phyloP scores from a whole-genome alignment of 2,888 invertebrate genomes.

The Amiota mariae region DNA sequence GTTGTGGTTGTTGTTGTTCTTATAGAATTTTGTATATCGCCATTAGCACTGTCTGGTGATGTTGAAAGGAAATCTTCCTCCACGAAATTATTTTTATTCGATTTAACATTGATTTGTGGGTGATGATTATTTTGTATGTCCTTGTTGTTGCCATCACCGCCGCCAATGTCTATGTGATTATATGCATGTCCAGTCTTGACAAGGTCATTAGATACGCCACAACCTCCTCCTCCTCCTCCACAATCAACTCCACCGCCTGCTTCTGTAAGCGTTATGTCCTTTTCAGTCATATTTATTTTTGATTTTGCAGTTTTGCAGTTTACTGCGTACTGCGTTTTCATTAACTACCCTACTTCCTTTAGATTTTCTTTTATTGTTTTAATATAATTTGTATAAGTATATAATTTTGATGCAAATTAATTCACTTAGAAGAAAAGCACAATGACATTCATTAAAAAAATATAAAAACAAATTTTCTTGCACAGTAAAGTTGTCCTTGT shows the following conservation, averaged over 20 bases:
- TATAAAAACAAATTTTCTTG: too few species aligned
- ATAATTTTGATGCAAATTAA: background rate
- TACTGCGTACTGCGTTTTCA: too few species aligned
- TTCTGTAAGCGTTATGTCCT: conserved; percentile 13
- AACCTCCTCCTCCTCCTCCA: background rate
- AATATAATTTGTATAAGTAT: background rate
- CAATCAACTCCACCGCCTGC: background rate
- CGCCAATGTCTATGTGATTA: background rate
- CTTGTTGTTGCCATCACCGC: background rate
- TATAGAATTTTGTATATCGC: conserved; percentile 46
- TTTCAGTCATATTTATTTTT: conserved; percentile 23
- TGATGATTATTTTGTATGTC: background rate
- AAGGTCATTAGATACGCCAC: background rate
- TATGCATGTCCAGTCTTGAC: too few species aligned
- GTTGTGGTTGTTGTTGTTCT: conserved; percentile 29
- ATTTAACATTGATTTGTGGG: conserved; percentile 33
- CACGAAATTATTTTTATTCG: conserved; percentile 42
- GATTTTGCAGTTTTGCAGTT: background rate
- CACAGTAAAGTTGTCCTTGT: too few species aligned
- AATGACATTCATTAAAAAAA: too few species aligned
- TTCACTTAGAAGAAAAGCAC: too few species aligned
- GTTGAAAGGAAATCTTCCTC: conserved; percentile 69
- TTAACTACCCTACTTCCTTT: too few species aligned
- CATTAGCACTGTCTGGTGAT: conserved; percentile 68
- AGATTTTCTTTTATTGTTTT: background rate